Evolutionary conservation across 2,113 vertebrate genomes (phyloP), one percentile per base, ranked within the genome.

Genomic region (Morone saxatilis): DNA sequence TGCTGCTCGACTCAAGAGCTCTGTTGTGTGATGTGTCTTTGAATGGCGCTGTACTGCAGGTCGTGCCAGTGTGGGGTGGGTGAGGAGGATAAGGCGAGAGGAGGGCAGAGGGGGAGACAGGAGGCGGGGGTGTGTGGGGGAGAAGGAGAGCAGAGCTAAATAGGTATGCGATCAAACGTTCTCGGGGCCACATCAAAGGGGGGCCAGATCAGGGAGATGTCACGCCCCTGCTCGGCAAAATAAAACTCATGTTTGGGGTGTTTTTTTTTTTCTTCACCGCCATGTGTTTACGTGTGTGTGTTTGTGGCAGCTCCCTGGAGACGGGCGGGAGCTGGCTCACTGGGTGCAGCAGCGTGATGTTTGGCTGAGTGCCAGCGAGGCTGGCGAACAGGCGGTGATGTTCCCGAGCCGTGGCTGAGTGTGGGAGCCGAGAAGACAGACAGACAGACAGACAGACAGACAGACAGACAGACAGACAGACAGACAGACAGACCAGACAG

Each of bases 161-260:
- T 51, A 70, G 62, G 61, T 66, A 50, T 41, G 43, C n/a, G 79
- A 93, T 89, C 76, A 82, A 89, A 87, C 63, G 14, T 80, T 81
- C 66, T 51, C 7, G 3, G 62, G 88, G 80, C 82, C 87, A 88
- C 80, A 87, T 87, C 86, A 91, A 86, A 92, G 56, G 7, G 50
- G 53, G 70, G n/a, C n/a, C 56, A 25, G 69, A 81, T 87, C 57
- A 54, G 75, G 76, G 67, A 73, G 79, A 75, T 74, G 84, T 76
- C 80, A 77, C 47, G 12, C 38, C 76, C 65, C 81, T 80, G 75
- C 57, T 63, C 22, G 0, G 74, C 71, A 72, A 82, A 78, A 73
- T 59, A 67, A 78, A 81, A 57, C 50, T 73, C 48, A 14, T 25
- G 45, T 53, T 41, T 65, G 1, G 22, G 7, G 31, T 51, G 3